phyloP scores from a whole-genome alignment of 2,113 vertebrate species.

The Leucoraja erinaceus region DNA sequence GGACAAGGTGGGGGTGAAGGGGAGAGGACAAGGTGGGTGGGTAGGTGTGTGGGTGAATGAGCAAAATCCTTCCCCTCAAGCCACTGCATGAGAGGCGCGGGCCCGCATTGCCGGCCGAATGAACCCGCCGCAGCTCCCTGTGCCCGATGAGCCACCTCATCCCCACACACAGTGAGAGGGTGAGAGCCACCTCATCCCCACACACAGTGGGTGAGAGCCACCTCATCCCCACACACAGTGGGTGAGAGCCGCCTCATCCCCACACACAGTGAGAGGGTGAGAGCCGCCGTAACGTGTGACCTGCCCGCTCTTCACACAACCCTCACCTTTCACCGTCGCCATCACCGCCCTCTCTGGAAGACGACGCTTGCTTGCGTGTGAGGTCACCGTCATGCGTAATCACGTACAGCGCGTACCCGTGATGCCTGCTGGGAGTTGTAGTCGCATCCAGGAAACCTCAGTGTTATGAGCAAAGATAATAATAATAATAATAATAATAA shows the following conservation, averaged over 20 bases:
- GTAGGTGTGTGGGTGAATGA: too few species aligned
- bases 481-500: too few species aligned
- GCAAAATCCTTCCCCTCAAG: too few species aligned
- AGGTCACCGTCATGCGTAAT: too few species aligned
- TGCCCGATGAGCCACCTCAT: too few species aligned
- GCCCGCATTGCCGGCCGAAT: background rate
- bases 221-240: background rate
- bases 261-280: too few species aligned
- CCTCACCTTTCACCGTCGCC: conserved; percentile 10
- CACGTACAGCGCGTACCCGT: background rate
- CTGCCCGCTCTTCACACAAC: background rate
- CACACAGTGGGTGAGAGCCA: background rate
- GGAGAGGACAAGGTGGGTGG: too few species aligned
- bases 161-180: background rate
- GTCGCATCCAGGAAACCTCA: background rate
- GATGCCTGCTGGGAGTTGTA: background rate
- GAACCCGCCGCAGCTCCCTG: background rate
- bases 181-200: background rate
- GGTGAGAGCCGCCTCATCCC: background rate
- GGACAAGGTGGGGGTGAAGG: too few species aligned
- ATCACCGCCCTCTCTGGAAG: background rate
- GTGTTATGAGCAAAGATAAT: too few species aligned
- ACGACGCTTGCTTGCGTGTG: background rate
- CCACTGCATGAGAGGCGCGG: too few species aligned
- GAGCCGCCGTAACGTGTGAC: background rate